These are phyloP conservation scores for Xenopus petersii DNA, from an alignment of 2,797 vertebrate species.

Conservation along the genomic window DNA sequence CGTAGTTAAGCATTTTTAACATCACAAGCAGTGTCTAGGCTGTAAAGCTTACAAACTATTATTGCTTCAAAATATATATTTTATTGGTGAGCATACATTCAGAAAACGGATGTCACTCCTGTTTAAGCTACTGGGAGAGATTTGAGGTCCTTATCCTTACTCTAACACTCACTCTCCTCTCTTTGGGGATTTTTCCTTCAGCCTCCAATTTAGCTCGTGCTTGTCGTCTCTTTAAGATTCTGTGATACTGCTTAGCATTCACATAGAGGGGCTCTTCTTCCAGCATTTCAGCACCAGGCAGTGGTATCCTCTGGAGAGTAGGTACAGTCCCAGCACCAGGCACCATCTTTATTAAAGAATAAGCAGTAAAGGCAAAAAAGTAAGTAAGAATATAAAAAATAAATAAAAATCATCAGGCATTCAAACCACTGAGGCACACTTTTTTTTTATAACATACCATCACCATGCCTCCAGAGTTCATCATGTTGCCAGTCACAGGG, in stretches of 20 bases:
- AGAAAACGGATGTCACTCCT: no score
- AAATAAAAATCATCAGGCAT: no score
- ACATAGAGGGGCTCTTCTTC: slow-evolving; percentile 94
- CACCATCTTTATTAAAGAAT: slow-evolving; percentile 79
- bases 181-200: slow-evolving; percentile 96
- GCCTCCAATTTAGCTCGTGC: slow-evolving; percentile 94
- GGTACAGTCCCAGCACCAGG: slow-evolving; percentile 87
- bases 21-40: no score
- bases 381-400: neutral
- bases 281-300: slow-evolving; percentile 93
- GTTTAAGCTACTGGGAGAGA: no score
- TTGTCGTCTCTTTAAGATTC: slow-evolving; percentile 90
- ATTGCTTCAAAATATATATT: no score
- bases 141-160: no score
- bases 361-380: neutral
- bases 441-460: slow-evolving; percentile 76
- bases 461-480: slow-evolving; percentile 98
- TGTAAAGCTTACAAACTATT: no score
- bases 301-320: slow-evolving; percentile 89
- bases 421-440: no score
- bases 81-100: no score
- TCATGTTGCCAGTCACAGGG: slow-evolving; percentile 91
- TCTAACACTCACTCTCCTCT: slow-evolving; percentile 79
- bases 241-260: slow-evolving; percentile 80
- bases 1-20: no score